Percentiles rank a stretch among this genome's conserved stretches.
These are phyloP conservation scores for Glaucidium brasilianum DNA, from an alignment of 2,113 vertebrate species.

Conservation along the genomic window DNA sequence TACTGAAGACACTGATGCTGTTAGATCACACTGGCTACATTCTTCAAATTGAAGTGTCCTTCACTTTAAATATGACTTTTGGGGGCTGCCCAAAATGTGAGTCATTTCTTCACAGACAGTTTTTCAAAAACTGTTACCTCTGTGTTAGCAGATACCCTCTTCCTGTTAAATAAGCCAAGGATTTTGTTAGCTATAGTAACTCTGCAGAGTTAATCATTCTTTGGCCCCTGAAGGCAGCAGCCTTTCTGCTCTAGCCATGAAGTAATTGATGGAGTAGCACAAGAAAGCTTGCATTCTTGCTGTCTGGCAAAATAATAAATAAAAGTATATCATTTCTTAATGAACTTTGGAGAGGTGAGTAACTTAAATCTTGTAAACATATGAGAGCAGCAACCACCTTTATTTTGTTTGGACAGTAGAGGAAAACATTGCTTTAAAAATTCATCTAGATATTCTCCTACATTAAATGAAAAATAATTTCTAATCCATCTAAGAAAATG, in stretches of 20 bases:
- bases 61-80: neutral
- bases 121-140: conserved; percentile 14
- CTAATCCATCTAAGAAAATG: neutral
- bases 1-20: neutral
- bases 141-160: conserved; percentile 7
- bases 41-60: neutral
- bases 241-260: conserved; percentile 18
- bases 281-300: conserved; percentile 29
- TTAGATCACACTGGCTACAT: neutral
- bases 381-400: neutral
- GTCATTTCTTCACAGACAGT: conserved; percentile 4
- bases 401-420: neutral
- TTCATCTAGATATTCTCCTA: neutral
- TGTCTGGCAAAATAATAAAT: conserved; percentile 45
- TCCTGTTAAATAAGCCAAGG: neutral
- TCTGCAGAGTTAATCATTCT: conserved; percentile 2
- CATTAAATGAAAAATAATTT: neutral
- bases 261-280: conserved; percentile 41
- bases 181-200: neutral
- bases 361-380: conserved; percentile 49
- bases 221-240: neutral
- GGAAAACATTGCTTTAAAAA: conserved; percentile 32
- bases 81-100: neutral
- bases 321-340: conserved; percentile 53
- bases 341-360: neutral